These are phyloP conservation scores for Opisthocomus hoazin DNA, from an alignment of 2,113 vertebrate genomes.

Conservation along the genomic window DNA sequence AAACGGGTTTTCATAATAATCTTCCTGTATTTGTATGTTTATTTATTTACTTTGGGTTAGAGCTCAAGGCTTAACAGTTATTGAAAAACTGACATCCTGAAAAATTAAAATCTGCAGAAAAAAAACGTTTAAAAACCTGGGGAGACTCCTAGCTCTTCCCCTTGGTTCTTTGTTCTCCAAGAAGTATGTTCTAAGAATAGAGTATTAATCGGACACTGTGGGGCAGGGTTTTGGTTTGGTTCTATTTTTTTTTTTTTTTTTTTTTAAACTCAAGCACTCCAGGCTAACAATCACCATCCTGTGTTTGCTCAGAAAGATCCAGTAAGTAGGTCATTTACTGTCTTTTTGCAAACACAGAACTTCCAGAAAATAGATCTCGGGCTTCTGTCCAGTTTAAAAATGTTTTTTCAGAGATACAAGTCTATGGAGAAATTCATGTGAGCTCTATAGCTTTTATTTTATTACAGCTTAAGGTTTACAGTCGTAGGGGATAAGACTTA, in stretches of 20 bases:
- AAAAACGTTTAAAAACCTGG: not conserved
- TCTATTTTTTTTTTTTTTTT: not conserved
- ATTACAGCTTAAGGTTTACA: not conserved
- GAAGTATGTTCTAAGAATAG: not conserved
- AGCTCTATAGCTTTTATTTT: not conserved
- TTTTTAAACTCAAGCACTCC: not conserved
- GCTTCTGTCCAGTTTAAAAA: not conserved
- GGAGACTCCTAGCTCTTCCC: not conserved
- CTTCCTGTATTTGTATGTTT: not conserved
- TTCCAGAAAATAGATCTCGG: not conserved
- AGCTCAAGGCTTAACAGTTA: not conserved
- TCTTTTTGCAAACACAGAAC: not conserved
- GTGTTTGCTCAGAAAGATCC: not conserved
- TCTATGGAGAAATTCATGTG: not conserved
- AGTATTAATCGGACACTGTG: not conserved
- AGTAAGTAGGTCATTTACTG: not conserved
- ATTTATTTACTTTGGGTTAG: not conserved
- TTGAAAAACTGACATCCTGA: not conserved
- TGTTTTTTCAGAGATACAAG: not conserved
- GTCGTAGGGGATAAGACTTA: not conserved
- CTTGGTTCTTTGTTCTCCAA: not conserved
- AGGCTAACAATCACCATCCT: not conserved
- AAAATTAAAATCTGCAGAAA: not conserved
- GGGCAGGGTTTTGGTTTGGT: not conserved
- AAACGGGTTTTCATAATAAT: not conserved